Evolutionary conservation across 1,140 invertebrate species (phyloP).

Genomic region (Anoplophora glabripennis): DNA sequence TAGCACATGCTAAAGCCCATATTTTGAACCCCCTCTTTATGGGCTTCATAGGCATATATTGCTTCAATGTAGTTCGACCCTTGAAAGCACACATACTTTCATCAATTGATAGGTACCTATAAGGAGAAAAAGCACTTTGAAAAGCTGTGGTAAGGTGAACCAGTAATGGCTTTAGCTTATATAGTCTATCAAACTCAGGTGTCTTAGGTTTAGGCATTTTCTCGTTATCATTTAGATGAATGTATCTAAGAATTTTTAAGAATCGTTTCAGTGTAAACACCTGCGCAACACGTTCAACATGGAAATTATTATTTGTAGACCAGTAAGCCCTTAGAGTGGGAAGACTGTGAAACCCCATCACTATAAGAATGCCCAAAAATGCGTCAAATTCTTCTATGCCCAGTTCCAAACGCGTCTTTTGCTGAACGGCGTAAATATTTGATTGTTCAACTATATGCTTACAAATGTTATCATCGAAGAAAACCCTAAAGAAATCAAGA

Average conservation of each 20-base stretch:
- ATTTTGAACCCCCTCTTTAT: slow-evolving; percentile 47
- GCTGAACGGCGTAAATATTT: neutral
- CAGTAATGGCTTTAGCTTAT: slow-evolving; percentile 22
- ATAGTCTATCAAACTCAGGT: slow-evolving; percentile 19
- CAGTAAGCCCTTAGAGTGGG: slow-evolving; percentile 3
- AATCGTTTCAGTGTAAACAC: slow-evolving; percentile 7
- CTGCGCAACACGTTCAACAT: neutral
- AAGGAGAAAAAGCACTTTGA: neutral
- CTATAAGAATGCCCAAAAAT: slow-evolving; percentile 2
- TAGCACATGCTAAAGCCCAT: slow-evolving; percentile 4
- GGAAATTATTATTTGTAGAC: slow-evolving; percentile 5
- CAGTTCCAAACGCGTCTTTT: neutral
- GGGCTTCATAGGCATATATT: slow-evolving; percentile 52
- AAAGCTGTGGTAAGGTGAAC: slow-evolving; percentile 8
- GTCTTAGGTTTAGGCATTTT: slow-evolving; percentile 7
- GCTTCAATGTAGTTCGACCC: slow-evolving; percentile 45
- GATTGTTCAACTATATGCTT: neutral
- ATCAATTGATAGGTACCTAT: slow-evolving; percentile 22
- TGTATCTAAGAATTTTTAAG: slow-evolving; percentile 11
- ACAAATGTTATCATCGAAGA: too few species aligned
- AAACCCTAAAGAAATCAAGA: too few species aligned
- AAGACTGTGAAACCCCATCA: neutral
- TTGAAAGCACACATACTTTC: slow-evolving; percentile 33
- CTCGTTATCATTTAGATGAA: slow-evolving; percentile 22
- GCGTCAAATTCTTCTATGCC: slow-evolving; percentile 3